Evolutionary conservation across 2,113 vertebrate genomes (phyloP).

Genomic region (Muscicapa adusta): DNA sequence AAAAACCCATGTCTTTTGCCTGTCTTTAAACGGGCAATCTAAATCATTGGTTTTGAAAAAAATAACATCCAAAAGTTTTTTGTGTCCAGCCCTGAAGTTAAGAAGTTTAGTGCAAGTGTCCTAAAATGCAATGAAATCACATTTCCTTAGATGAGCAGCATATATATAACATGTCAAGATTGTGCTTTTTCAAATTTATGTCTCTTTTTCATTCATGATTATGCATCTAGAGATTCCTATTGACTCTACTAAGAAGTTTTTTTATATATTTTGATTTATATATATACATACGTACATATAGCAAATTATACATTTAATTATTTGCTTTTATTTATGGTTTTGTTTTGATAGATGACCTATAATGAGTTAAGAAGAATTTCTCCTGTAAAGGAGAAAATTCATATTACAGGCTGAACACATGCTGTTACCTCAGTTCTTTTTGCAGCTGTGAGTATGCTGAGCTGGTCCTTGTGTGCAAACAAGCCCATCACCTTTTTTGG

Average conservation of each 20-base stretch:
- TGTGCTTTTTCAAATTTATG: not conserved
- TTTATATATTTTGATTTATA: not conserved
- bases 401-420: not conserved
- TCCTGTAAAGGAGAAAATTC: not conserved
- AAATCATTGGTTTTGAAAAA: not conserved
- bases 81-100: not conserved
- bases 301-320: not conserved
- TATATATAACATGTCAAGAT: not conserved
- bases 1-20: not conserved
- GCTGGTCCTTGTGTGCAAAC: not conserved
- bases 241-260: not conserved
- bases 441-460: not conserved
- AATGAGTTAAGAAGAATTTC: not conserved
- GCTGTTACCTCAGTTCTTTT: not conserved
- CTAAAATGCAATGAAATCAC: not conserved
- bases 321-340: not conserved
- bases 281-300: accelerated
- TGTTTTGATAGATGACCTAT: not conserved
- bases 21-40: not conserved
- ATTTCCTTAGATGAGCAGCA: not conserved
- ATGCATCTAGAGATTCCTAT: not conserved
- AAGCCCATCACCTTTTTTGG: not conserved
- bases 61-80: not conserved
- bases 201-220: not conserved
- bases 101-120: not conserved